A percentile compares a stretch with the other conserved stretches of the same genome.
These are phyloP conservation scores for Himantopus leucocephalus DNA, from an alignment of 2,113 vertebrate species.

Conservation along the genomic window DNA sequence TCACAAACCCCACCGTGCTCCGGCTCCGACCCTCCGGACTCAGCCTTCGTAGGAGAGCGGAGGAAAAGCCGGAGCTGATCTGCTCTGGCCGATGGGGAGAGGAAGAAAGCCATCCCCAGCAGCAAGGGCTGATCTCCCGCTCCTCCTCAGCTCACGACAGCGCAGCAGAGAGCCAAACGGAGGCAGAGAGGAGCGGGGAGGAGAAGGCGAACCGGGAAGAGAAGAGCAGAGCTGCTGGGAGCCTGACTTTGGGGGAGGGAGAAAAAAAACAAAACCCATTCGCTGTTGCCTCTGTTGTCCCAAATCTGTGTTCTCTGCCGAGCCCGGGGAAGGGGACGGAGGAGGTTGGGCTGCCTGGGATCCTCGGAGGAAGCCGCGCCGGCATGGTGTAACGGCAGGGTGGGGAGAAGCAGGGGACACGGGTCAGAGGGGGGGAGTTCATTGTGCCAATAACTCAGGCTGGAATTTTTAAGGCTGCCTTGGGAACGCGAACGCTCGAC, in stretches of 20 bases:
- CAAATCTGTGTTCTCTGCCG: neutral
- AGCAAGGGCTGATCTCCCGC: neutral
- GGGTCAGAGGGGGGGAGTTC: neutral
- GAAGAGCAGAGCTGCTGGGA: neutral
- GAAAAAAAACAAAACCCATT: neutral
- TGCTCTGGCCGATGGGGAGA: too few relatives aligned
- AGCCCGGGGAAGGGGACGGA: neutral
- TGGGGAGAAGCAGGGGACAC: neutral
- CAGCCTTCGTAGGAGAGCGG: neutral
- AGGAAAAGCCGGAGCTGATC: neutral
- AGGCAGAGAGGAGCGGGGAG: neutral
- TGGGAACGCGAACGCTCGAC: neutral
- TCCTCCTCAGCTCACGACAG: neutral
- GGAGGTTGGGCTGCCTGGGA: neutral
- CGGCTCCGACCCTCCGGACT: neutral
- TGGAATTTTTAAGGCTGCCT: conserved; percentile 15
- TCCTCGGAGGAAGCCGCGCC: neutral
- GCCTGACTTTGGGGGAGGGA: neutral
- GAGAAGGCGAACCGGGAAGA: neutral
- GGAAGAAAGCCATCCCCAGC: neutral
- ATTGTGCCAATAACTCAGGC: neutral
- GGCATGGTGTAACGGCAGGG: neutral
- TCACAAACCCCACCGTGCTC: neutral
- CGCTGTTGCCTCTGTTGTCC: neutral
- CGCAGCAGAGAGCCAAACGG: neutral